Evolutionary conservation across 2,797 vertebrate species (phyloP).

Genomic region (Hydrocynus forskahlii): DNA sequence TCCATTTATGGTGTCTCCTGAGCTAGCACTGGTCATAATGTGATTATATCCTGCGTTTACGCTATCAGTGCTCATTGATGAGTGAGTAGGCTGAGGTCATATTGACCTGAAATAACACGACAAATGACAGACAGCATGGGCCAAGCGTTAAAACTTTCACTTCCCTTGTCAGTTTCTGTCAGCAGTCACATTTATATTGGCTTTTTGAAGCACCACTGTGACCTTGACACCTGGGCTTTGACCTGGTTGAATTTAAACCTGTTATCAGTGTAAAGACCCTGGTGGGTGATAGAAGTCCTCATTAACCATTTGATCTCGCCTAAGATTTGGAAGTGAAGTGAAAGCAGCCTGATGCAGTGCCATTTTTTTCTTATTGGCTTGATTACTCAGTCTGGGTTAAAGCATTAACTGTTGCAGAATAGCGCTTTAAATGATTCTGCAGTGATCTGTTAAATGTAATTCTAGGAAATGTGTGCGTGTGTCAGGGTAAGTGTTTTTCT

Average conservation of each 20-base stretch:
- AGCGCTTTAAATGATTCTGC: neutral
- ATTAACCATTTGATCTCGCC: neutral
- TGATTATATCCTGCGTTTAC: neutral
- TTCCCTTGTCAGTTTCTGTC: neutral
- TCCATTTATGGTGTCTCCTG: neutral
- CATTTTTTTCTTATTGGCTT: neutral
- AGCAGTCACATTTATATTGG: neutral
- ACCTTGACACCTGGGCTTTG: constrained; percentile 8
- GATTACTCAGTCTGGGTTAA: neutral
- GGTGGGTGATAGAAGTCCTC: neutral
- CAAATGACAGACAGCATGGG: neutral
- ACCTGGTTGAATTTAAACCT: neutral
- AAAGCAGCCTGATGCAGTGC: neutral
- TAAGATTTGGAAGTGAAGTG: neutral
- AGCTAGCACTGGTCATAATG: neutral
- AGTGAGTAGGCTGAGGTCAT: neutral
- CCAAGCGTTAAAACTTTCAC: neutral
- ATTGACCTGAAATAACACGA: neutral
- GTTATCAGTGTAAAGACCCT: too few relatives aligned
- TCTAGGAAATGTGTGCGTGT: neutral
- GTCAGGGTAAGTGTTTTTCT: neutral
- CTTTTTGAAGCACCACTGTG: neutral
- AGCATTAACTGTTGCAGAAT: neutral
- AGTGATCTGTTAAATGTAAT: neutral
- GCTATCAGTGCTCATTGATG: neutral